Base-by-base conservation (phyloP, 2,888 invertebrate genomes). In the Pediacus dermestoides region DNA sequence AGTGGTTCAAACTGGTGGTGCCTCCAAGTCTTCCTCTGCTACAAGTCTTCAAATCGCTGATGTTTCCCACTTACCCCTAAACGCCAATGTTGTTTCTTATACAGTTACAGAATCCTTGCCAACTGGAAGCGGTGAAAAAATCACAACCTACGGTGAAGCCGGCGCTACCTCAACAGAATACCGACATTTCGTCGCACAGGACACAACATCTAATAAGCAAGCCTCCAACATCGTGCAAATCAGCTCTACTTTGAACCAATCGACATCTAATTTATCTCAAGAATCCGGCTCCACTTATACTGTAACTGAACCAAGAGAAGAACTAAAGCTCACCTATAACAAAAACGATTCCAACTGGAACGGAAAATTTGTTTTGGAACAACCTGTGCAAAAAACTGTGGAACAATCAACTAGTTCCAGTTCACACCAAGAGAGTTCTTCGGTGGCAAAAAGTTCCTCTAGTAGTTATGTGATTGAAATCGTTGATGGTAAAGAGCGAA, bases 381-480 rank as follows among this genome's bases (percentile, higher is more conserved):
- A 64, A 44, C 60, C 68, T 1, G 37, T 42, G 6, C 36, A 42
- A 18, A 53, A 47, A 39, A 49, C 50, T 9, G 58, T 64, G 16
- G 58, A 66, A 35, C 54, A 60, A 36, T 57, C 55, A 1, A 60
- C 63, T 9, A 56, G 57, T 3, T 62, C 63, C 1, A 53, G 55
- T 4, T 76, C 71, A 44, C 74, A 79, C 53, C 68, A 74, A 52
- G 73, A 73, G 58, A 74, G 72, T 49, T 74, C 77, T 42, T 75
- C 73, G 39, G 67, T 73, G 2, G 71, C 73, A 31, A 79, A 81
- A 60, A 78, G 77, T 16, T 75, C 80, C 21, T 77, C 80, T 1
- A 76, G 77, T 10, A 80, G 80, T 9, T 80, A 82, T 55, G 76
- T 77, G 16, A 75, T 81, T 30, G 81, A 82, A 67, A 75, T 78